Evolutionary conservation across 2,888 invertebrate genomes (phyloP).

Genomic region (Chirona hameri): DNA sequence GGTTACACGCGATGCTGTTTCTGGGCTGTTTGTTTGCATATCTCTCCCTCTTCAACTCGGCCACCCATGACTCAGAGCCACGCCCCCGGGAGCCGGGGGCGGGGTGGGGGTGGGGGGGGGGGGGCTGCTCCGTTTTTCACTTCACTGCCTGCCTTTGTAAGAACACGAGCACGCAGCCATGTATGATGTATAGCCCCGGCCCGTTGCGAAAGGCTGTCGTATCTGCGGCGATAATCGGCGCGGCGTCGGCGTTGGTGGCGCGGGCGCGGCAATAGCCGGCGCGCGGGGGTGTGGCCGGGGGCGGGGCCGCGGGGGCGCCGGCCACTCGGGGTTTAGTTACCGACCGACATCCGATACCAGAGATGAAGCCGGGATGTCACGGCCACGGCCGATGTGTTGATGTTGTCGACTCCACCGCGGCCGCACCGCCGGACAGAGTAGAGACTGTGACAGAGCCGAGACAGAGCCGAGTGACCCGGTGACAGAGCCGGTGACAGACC

Average conservation of each 20-base stretch:
- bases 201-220: neutral
- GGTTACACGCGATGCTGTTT: too few species aligned
- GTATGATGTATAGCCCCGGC: neutral
- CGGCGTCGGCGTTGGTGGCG: neutral
- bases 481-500: too few species aligned
- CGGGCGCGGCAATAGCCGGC: neutral
- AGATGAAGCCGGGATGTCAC: neutral
- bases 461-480: too few species aligned
- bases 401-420: too few species aligned
- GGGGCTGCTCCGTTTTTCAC: too few species aligned
- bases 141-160: neutral
- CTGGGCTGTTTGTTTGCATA: too few species aligned
- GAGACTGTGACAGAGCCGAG: too few species aligned
- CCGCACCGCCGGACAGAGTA: neutral
- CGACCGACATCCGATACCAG: neutral
- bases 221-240: slow-evolving; percentile 11
- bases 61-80: too few species aligned
- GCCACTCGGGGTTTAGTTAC: neutral
- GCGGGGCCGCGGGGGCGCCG: neutral
- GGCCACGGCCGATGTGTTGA: neutral
- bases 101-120: too few species aligned
- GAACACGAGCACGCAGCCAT: neutral
- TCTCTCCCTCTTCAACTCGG: too few species aligned
- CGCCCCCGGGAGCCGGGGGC: too few species aligned
- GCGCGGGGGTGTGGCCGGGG: neutral